These are phyloP conservation scores for Micrasema minimum DNA, from an alignment of 1,140 invertebrate species.

Conservation along the genomic window DNA sequence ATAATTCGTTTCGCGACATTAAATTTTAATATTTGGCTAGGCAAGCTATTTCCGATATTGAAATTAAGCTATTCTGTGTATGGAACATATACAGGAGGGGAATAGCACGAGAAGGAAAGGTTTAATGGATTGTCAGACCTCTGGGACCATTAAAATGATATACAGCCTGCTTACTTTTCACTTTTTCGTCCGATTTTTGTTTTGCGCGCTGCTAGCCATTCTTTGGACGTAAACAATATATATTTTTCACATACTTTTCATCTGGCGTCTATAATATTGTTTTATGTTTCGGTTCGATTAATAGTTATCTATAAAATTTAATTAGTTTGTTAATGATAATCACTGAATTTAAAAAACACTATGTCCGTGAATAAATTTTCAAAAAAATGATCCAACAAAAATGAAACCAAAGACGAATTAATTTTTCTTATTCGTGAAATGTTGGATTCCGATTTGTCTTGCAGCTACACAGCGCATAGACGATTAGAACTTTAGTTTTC, in stretches of 20 bases:
- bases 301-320: no score
- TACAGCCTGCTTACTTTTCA: slow-evolving; percentile 54
- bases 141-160: slow-evolving; percentile 54
- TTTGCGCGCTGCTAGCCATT: slow-evolving; percentile 37
- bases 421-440: no score
- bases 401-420: no score
- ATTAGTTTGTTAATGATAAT: no score
- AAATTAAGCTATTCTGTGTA: slow-evolving; percentile 8
- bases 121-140: slow-evolving; percentile 55
- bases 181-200: slow-evolving; percentile 53
- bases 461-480: no score
- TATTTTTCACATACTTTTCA: not conserved
- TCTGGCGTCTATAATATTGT: no score
- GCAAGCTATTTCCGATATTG: not conserved
- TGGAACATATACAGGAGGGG: slow-evolving; percentile 39
- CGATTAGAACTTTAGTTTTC: no score
- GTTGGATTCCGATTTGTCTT: no score
- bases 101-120: slow-evolving; percentile 48
- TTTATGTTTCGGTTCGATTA: no score
- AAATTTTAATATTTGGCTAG: not conserved
- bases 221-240: slow-evolving; percentile 23
- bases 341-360: no score
- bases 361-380: no score
- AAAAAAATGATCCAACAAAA: no score
- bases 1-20: not conserved